These are phyloP conservation scores for Boloria euphrosyne DNA, from an alignment of 2,888 invertebrate species.

Conservation along the genomic window DNA sequence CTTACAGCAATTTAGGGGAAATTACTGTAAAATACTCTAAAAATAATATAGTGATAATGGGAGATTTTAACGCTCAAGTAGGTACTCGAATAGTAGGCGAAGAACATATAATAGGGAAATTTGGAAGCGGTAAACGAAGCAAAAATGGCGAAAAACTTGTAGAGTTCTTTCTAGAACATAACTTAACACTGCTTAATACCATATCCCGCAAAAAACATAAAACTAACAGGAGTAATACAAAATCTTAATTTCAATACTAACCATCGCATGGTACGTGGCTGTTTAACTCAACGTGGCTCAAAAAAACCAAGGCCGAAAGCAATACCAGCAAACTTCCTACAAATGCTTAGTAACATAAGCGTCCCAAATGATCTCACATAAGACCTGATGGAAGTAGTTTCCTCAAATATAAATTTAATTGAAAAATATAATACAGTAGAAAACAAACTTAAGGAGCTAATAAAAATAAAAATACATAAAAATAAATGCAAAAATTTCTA, in stretches of 20 bases:
- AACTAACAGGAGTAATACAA: slow-evolving; percentile 13
- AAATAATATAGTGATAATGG: neutral
- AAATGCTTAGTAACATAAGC: no score
- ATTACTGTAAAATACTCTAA: slow-evolving; percentile 10
- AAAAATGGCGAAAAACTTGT: slow-evolving; percentile 30
- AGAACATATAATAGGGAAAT: slow-evolving; percentile 30
- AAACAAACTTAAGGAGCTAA: slow-evolving; percentile 4
- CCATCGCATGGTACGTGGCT: slow-evolving; percentile 25
- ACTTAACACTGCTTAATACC: slow-evolving; percentile 31
- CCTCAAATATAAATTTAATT: neutral
- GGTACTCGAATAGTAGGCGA: slow-evolving; percentile 9
- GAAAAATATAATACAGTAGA: neutral
- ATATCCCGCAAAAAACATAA: slow-evolving; percentile 29
- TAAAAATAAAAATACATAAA: slow-evolving; percentile 16
- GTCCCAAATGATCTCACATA: no score
- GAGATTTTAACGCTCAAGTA: slow-evolving; percentile 1
- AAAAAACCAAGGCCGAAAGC: no score
- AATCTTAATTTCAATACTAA: slow-evolving; percentile 24
- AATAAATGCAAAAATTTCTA: slow-evolving; percentile 19
- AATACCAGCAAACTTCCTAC: no score
- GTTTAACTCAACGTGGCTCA: neutral
- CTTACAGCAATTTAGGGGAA: slow-evolving; percentile 19
- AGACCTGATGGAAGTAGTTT: no score
- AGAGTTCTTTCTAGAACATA: slow-evolving; percentile 28
- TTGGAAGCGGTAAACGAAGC: slow-evolving; percentile 33